Evolutionary conservation across 2,797 vertebrate genomes (phyloP).

Genomic region (Glyptemys insculpta): DNA sequence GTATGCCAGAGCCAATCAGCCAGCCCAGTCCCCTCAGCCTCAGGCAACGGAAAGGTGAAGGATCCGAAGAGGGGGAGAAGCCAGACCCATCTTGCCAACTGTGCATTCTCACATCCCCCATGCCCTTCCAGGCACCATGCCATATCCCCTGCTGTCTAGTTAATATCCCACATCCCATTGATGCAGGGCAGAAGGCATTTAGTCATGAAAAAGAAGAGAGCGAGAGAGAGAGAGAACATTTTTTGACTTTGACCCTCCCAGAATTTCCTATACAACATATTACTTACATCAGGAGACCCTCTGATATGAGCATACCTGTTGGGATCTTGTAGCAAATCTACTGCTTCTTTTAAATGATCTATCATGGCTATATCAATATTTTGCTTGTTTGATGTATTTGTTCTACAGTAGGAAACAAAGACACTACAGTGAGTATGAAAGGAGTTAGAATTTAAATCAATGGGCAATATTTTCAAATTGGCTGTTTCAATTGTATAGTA

Average conservation of each 20-base stretch:
- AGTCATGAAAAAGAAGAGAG: not conserved
- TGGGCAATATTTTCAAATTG: not conserved
- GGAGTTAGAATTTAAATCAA: not conserved
- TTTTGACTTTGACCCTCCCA: not conserved
- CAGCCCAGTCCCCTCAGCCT: not conserved
- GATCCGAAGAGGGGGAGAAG: not conserved
- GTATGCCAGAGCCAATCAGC: not conserved
- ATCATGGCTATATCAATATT: conserved; percentile 87
- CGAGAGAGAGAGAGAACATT: no score
- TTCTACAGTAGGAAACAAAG: conserved; percentile 77
- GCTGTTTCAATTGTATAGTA: fast-evolving
- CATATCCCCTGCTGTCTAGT: not conserved
- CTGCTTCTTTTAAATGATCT: conserved; percentile 91
- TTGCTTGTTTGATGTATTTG: conserved; percentile 81
- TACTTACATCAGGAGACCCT: not conserved
- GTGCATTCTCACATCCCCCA: not conserved
- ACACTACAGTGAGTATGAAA: not conserved
- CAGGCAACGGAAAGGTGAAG: not conserved
- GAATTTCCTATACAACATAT: not conserved
- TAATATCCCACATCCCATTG: not conserved
- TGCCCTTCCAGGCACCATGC: not conserved
- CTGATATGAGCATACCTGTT: conserved; percentile 81
- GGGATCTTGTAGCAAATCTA: conserved; percentile 90
- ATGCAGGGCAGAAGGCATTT: not conserved
- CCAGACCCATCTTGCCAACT: not conserved